Percentiles rank a stretch among this genome's conserved stretches.
phyloP scores from a whole-genome alignment of 2,797 vertebrate species.

The Oryzias sinensis region DNA sequence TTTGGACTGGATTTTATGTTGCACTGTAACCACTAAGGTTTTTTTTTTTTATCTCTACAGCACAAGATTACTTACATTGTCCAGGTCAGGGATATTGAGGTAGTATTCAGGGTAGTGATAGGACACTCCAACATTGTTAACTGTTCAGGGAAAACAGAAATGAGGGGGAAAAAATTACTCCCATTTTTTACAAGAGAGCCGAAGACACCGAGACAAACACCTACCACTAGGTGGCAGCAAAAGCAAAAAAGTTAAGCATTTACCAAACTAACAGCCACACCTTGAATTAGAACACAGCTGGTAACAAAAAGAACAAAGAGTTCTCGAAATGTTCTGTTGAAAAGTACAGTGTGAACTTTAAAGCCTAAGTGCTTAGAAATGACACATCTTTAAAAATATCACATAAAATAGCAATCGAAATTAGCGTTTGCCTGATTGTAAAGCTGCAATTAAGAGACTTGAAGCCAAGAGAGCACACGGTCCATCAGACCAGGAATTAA shows the following conservation, averaged over 20 bases:
- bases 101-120: conserved; percentile 92
- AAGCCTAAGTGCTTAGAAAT: background rate
- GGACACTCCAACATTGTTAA: conserved; percentile 93
- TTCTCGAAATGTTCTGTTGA: conserved; percentile 35
- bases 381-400: background rate
- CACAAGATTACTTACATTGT: conserved; percentile 81
- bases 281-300: conserved; percentile 48
- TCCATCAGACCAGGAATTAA: no score
- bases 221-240: conserved; percentile 63
- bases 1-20: no score
- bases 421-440: no score
- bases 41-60: background rate
- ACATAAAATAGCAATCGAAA: no score
- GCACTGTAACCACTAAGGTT: background rate
- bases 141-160: conserved; percentile 64
- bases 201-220: background rate
- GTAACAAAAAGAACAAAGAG: conserved; percentile 44
- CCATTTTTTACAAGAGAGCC: background rate
- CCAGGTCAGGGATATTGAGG: conserved; percentile 87
- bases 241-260: conserved; percentile 24
- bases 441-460: no score
- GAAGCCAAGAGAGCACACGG: no score
- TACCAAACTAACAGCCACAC: conserved; percentile 48
- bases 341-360: conserved; percentile 20
- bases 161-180: background rate